phyloP scores from a whole-genome alignment of 2,113 vertebrate genomes.

The Xiphias gladius region DNA sequence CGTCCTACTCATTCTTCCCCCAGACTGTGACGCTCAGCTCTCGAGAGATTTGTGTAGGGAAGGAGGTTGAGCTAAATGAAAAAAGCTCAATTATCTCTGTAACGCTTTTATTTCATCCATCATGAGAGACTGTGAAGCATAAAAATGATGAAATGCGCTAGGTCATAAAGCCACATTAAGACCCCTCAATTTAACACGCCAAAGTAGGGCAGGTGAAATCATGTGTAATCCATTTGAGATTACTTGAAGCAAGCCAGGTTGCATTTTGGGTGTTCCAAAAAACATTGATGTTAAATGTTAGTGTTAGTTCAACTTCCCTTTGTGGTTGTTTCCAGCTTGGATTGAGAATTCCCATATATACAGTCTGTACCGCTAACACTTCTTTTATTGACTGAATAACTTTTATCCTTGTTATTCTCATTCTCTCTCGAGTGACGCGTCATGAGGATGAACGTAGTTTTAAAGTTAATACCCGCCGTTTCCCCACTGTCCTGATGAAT shows the following conservation, averaged over 20 bases:
- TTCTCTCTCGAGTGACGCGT: slow-evolving; percentile 20
- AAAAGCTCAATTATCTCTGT: slow-evolving; percentile 31
- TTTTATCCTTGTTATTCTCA: not conserved
- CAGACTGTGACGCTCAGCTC: not conserved
- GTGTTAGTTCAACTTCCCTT: not conserved
- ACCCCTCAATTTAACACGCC: not conserved
- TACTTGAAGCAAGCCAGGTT: not conserved
- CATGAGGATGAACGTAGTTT: not conserved
- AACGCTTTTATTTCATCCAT: slow-evolving; percentile 22
- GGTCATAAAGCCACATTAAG: not conserved
- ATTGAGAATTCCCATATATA: not conserved
- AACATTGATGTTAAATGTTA: not conserved
- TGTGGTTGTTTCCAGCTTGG: not conserved
- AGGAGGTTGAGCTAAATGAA: slow-evolving; percentile 30
- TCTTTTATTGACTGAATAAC: not conserved
- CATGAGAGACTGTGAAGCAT: not conserved
- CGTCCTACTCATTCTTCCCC: not conserved
- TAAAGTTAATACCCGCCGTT: slow-evolving; percentile 7
- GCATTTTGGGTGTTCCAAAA: not conserved
- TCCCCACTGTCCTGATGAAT: not conserved
- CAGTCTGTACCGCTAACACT: not conserved
- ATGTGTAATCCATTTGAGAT: not conserved
- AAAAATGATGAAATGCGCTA: not conserved
- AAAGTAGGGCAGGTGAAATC: not conserved
- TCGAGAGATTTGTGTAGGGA: slow-evolving; percentile 5